Percentiles rank a stretch among this genome's conserved stretches.
phyloP scores from a whole-genome alignment of 2,797 vertebrate species.

The Pipistrellus pipistrellus region DNA sequence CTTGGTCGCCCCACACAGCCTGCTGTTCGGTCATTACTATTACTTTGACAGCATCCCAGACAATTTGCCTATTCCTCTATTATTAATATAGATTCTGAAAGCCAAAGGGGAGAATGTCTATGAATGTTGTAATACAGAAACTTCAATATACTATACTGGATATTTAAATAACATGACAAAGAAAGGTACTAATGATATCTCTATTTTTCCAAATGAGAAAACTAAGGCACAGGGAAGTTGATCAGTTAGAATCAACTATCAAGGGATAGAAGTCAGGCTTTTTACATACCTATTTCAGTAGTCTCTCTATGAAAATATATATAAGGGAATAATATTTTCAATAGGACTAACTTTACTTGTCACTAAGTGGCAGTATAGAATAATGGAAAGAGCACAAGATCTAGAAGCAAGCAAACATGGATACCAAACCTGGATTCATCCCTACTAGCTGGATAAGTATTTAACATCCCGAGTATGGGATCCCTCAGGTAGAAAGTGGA shows the following conservation, averaged over 20 bases:
- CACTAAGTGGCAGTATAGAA: slow-evolving; percentile 60
- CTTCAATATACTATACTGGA: background rate
- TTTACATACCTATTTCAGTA: background rate
- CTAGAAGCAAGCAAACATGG: background rate
- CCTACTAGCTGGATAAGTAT: background rate
- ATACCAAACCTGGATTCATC: background rate
- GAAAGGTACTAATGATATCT: background rate
- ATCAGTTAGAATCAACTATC: background rate
- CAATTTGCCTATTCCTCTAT: too few species aligned
- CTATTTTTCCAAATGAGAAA: slow-evolving; percentile 50
- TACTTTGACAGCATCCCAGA: too few species aligned
- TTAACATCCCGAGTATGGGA: background rate
- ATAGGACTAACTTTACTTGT: slow-evolving; percentile 13
- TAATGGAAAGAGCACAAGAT: background rate
- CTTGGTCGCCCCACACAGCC: too few species aligned
- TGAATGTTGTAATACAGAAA: background rate
- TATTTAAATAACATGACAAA: background rate
- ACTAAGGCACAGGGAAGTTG: background rate
- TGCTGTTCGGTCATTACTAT: too few species aligned
- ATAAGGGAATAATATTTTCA: slow-evolving; percentile 18
- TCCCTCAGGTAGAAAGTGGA: background rate
- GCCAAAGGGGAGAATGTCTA: background rate
- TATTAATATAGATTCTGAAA: slow-evolving; percentile 12
- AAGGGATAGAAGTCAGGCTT: background rate
- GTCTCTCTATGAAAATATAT: background rate